Evolutionary conservation across 2,113 vertebrate genomes (phyloP), one percentile per base, ranked within the genome.

Genomic region (Quiscalus mexicanus): DNA sequence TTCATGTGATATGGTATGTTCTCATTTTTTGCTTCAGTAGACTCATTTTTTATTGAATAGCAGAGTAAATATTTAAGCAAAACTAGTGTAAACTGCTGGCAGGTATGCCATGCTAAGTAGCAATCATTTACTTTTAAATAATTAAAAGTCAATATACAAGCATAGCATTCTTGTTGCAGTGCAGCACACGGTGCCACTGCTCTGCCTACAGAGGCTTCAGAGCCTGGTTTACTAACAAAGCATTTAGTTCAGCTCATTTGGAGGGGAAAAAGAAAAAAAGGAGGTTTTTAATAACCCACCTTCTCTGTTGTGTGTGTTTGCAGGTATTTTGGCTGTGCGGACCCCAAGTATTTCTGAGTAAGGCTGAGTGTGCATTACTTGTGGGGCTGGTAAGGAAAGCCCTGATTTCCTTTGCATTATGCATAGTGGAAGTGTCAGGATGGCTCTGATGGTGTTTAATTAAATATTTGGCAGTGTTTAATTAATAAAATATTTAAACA

Each of bases 401-500:
- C 77, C 76, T 82, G 63, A 67, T 90, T 89, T 91, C 90, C 83
- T 94, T 87, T 95, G 95, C 97, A 96, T 98, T 96, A 97, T 97
- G 95, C 97, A 95, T 79, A 91, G 89, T 75, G 77, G 44, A 97
- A 87, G 91, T 95, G 96, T 97, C 96, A 69, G 96, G 91, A 94
- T 95, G 93, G 87, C 97, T 97, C 96, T 96, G 96, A 97, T 95
- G 97, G 96, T 6, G 55, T 98, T 98, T 98, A 98, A 98, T 98
- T 97, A 98, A 98, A 98, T 98, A 97, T 98, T 98, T 98, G 98
- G 95, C 97, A 96, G 93, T 96, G 95, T 97, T 98, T 98, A 97
- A 98, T 98, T 98, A 98, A 98, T 98, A 97, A 98, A 98, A 98
- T 97, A 98, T 98, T 98, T 97, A 98, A 98, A 97, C 89, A 84